Evolutionary conservation across 2,888 invertebrate genomes (phyloP), one percentile per base, ranked within the genome.

Genomic region (Crocallis elinguaria): DNA sequence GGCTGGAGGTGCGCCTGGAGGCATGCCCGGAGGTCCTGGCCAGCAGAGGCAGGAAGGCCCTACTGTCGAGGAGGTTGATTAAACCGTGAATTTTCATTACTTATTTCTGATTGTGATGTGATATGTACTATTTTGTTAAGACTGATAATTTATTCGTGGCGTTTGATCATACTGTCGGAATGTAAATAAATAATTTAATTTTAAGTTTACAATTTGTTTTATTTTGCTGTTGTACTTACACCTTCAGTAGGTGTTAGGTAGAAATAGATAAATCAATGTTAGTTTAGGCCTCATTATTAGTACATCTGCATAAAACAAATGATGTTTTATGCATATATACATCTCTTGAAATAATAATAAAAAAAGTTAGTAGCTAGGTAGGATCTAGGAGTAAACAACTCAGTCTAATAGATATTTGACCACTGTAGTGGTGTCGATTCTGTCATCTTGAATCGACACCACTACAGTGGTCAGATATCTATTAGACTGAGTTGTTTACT

Each of bases 1-100:
- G 3, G 44, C 33, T 2, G 54, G 44, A 8, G 49, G 55, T 6
- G 52, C 37, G 50, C 52, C 60, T 6, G 60, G 61, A 1, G 61
- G 57, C 1, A 60, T 55, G 53, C 66, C 67, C 1, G 66, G 65
- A 1, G 62, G 57, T 3, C 56, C 59, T 8, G 62, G 63, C 8
- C 27, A 58, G 17, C 62, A 57, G 33, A 54, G 59, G 14, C 51
- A 32, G 21, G 60, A 61, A 14, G 82, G 82, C 8, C 84, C 84
- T 21, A 84, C 81, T 1, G 78, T 84, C 0, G 83, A 84, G 45
- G 84, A 84, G 71, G 82, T 84, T 1, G 82, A 84, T 60, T 84
- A 74, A 75, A 59, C 30, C 8, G 8, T 11, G 27, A 7, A 23
- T 11, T 35, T 25, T n/a, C 38, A 37, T n/a, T 19, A 49, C n/a